Evolutionary conservation across 2,797 vertebrate species (phyloP).

Genomic region (Propithecus perrieri): DNA sequence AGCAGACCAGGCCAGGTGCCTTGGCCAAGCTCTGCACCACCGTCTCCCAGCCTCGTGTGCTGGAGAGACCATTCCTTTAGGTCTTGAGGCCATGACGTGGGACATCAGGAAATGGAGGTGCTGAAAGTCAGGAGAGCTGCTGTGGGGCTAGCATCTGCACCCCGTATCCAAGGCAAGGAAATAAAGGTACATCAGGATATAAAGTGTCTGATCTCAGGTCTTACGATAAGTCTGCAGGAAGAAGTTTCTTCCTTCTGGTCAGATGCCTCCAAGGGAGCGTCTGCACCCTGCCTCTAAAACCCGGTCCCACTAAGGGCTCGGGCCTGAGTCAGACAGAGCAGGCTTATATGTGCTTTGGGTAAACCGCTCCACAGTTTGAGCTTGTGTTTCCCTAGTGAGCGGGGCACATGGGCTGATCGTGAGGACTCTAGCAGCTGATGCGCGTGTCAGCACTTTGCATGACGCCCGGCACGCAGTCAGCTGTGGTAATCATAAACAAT

Average conservation of each 20-base stretch:
- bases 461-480: rapidly evolving
- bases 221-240: neutral
- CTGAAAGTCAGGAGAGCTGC: neutral
- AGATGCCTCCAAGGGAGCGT: neutral
- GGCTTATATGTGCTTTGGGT: rapidly evolving
- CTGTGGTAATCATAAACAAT: rapidly evolving
- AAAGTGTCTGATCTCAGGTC: neutral
- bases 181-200: neutral
- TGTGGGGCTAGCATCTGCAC: neutral
- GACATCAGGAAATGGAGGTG: neutral
- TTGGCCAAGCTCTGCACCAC: too few species aligned
- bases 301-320: neutral
- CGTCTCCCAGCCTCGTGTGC: neutral
- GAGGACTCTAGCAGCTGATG: rapidly evolving
- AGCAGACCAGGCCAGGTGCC: neutral
- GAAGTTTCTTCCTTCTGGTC: neutral
- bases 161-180: neutral
- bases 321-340: neutral
- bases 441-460: rapidly evolving
- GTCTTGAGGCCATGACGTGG: rapidly evolving
- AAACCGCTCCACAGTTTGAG: neutral
- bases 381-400: neutral
- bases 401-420: rapidly evolving
- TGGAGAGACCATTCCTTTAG: neutral
- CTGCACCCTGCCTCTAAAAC: neutral